Evolutionary conservation across 92 coral and sea anemone genomes (phyloP).

Genomic region (Diadumene lineata): DNA sequence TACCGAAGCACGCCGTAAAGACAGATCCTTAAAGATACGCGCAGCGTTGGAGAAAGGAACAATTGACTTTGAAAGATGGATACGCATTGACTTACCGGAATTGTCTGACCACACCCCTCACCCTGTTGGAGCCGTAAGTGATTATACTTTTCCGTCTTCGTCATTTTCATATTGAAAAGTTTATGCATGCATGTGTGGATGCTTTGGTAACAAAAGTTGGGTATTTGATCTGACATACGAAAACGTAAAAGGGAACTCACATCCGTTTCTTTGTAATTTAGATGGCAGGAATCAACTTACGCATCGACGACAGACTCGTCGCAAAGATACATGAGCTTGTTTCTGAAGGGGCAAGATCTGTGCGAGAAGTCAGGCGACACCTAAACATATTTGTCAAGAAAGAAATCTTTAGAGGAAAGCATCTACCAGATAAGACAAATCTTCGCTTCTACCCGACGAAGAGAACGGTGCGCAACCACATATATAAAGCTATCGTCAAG

Average conservation of each 20-base stretch:
- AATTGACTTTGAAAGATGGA: slow-evolving; percentile 35
- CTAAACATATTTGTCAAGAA: slow-evolving; percentile 39
- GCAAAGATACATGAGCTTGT: slow-evolving; percentile 55
- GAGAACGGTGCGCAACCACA: slow-evolving; percentile 28
- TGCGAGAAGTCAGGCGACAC: slow-evolving; percentile 44
- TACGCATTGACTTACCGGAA: slow-evolving; percentile 36
- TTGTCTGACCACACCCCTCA: slow-evolving; percentile 30
- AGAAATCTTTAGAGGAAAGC: slow-evolving; percentile 38
- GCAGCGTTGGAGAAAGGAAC: slow-evolving; percentile 17
- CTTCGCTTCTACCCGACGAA: slow-evolving; percentile 33
- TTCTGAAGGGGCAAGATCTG: slow-evolving; percentile 41
- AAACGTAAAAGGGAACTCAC: not conserved
- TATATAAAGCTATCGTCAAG: slow-evolving; percentile 37
- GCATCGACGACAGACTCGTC: slow-evolving; percentile 33
- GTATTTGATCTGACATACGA: not conserved
- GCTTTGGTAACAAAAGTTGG: no score
- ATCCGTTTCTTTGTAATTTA: not conserved
- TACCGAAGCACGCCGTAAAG: slow-evolving; percentile 12
- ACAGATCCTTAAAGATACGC: slow-evolving; percentile 34
- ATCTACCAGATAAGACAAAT: slow-evolving; percentile 26
- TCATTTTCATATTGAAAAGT: not conserved
- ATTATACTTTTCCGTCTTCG: not conserved
- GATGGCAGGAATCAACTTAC: slow-evolving; percentile 43
- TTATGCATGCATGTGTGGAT: not conserved
- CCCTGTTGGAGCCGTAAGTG: slow-evolving; percentile 45